Percentiles rank a stretch among this genome's conserved stretches.
Conservation (phyloP, 2,113 vertebrate genomes). For the Pithys albifrons region DNA sequence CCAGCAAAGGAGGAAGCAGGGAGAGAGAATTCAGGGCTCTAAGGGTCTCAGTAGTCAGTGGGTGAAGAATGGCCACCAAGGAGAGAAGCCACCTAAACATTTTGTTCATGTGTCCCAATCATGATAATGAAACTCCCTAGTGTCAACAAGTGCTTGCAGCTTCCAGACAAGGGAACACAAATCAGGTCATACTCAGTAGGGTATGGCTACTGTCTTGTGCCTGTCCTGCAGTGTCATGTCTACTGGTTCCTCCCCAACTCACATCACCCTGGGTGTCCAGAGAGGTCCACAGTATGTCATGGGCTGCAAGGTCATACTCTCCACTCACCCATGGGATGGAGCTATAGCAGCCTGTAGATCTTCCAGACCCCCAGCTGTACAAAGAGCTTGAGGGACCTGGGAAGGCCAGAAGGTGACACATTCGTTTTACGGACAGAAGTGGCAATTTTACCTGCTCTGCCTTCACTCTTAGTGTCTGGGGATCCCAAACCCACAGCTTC, state of each 20-base stretch:
- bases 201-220: not conserved
- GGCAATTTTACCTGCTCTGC: not conserved
- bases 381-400: not conserved
- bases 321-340: rapidly evolving
- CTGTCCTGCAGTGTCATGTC: not conserved
- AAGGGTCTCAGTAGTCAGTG: not conserved
- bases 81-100: not conserved
- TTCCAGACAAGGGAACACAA: not conserved
- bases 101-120: not conserved
- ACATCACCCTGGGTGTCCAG: not conserved
- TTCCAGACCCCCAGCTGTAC: rapidly evolving
- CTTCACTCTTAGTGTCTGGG: rapidly evolving
- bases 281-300: rapidly evolving
- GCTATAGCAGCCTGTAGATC: rapidly evolving
- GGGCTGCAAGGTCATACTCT: not conserved
- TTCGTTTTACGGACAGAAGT: not conserved
- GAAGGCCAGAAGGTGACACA: rapidly evolving
- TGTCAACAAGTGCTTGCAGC: not conserved
- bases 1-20: not conserved
- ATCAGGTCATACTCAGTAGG: not conserved
- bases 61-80: not conserved
- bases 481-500: not conserved
- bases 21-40: not conserved
- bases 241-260: rapidly evolving
- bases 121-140: not conserved